Evolutionary conservation across 30 jellyfish, hydroid and myxozoan genomes (phyloP).

Genomic region (Cassiopea andromeda): DNA sequence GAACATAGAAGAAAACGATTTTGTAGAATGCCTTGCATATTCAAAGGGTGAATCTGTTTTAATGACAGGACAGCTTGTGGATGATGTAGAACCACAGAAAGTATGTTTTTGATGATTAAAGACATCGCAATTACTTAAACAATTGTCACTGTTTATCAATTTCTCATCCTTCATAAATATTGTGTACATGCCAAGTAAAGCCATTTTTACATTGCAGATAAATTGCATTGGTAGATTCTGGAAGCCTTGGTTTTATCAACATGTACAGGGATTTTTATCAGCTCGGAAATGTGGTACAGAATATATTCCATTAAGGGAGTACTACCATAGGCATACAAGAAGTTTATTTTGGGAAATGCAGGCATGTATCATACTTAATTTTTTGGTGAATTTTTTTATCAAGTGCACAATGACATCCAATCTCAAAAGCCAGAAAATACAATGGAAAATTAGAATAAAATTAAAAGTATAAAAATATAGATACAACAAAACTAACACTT

Average conservation of each 20-base stretch:
- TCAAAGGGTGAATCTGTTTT: constrained; percentile 50
- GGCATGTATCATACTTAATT: constrained; percentile 3
- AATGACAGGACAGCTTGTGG: constrained; percentile 53
- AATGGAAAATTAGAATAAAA: too few species aligned
- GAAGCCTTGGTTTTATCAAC: constrained; percentile 80
- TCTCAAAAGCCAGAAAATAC: too few species aligned
- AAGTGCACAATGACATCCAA: too few species aligned
- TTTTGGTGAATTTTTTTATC: too few species aligned
- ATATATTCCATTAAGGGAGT: constrained; percentile 61
- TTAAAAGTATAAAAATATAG: too few species aligned
- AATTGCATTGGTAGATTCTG: constrained; percentile 53
- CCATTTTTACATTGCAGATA: not conserved
- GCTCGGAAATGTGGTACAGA: constrained; percentile 22
- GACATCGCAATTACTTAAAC: too few species aligned
- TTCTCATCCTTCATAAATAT: too few species aligned
- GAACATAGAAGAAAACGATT: constrained; percentile 40
- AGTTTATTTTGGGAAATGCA: constrained; percentile 73
- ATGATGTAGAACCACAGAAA: constrained; percentile 27
- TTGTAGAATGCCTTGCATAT: constrained; percentile 67
- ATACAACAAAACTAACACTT: too few species aligned
- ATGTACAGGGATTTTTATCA: constrained; percentile 32
- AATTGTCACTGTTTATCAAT: too few species aligned
- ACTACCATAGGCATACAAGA: constrained; percentile 77
- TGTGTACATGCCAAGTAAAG: too few species aligned
- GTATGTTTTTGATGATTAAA: not conserved